Base-by-base conservation (phyloP, 2,797 vertebrate genomes). In the Gymnodraco acuticeps region DNA sequence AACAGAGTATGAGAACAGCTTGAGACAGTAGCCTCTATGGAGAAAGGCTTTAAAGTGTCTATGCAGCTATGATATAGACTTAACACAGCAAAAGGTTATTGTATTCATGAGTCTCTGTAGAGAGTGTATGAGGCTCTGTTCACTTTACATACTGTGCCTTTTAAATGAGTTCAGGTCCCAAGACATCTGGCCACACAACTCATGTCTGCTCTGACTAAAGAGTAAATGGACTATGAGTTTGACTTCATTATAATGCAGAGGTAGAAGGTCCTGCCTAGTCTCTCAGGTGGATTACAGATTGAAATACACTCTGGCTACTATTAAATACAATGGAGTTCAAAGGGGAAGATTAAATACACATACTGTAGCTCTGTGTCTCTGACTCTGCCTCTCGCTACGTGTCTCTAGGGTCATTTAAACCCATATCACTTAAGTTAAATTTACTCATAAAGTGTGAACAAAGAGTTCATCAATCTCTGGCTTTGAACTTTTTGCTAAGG, bases 221-320 rank as follows among this genome's bases (percentile, higher is more conserved):
- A 61, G 23, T 64, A 68, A 81, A 64, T 63, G 64, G 70, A 70
- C 65, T 27, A 38, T 43, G 68, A 82, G 65, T 71, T 82, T 82
- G 48, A 45, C 69, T 85, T 84, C 75, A 80, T 88, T 80, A 84
- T 81, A 78, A 69, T 67, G 73, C 77, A 16, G 68, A 76, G 87
- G 89, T 83, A 88, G 71, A 75, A 89, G 88, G 91, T 87, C 82
- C 50, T 72, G 66, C 63, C 70, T 82, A 74, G 77, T 75, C 68
- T 88, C 91, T 87, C 88, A 68, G 67, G 86, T 87, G 85, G 80
- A 27, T 77, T 83, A 54, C 54, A 48, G 45, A 77, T 76, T 83
- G 73, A 89, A 89, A 88, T 88, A 89, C 72, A 74, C 55, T 77
- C 16, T 23, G 51, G 62, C 80, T 79, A 62, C 55, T 61, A 78